Conservation (phyloP, 2,113 vertebrate genomes). For the Chamaetylas fuelleborni region DNA sequence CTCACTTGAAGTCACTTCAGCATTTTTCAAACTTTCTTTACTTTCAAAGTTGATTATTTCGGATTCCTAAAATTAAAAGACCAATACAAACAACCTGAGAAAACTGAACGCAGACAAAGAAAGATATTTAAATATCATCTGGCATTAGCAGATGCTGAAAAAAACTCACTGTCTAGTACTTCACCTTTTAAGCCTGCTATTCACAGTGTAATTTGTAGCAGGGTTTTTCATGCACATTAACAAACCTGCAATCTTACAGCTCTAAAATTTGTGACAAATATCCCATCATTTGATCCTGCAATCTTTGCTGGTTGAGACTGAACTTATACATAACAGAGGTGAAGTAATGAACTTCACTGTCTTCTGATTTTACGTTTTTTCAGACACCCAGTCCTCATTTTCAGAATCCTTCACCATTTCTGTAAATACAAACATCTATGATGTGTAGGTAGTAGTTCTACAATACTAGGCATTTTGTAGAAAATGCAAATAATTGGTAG, state of each 20-base stretch:
- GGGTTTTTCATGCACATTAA: not conserved
- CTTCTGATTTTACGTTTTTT: not conserved
- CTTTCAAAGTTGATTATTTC: not conserved
- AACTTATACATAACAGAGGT: not conserved
- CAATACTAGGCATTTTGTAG: not conserved
- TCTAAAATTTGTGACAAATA: not conserved
- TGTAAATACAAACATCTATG: not conserved
- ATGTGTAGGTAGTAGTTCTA: not conserved
- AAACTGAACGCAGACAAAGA: not conserved
- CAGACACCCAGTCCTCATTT: not conserved
- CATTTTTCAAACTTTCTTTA: slow-evolving; percentile 22
- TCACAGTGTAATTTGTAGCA: not conserved
- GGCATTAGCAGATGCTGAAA: not conserved
- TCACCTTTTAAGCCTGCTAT: not conserved
- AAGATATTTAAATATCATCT: not conserved
- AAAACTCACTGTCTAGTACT: not conserved
- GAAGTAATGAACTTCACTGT: not conserved
- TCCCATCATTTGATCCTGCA: not conserved
- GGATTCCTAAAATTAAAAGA: slow-evolving; percentile 64
- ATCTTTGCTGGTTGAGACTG: not conserved
- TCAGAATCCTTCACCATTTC: not conserved
- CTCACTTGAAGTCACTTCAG: slow-evolving; percentile 73
- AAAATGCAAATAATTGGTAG: not conserved
- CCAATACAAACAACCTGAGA: not conserved
- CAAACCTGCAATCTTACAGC: not conserved